Base-by-base conservation (phyloP, 2,113 vertebrate species). In the Myocastor coypus region DNA sequence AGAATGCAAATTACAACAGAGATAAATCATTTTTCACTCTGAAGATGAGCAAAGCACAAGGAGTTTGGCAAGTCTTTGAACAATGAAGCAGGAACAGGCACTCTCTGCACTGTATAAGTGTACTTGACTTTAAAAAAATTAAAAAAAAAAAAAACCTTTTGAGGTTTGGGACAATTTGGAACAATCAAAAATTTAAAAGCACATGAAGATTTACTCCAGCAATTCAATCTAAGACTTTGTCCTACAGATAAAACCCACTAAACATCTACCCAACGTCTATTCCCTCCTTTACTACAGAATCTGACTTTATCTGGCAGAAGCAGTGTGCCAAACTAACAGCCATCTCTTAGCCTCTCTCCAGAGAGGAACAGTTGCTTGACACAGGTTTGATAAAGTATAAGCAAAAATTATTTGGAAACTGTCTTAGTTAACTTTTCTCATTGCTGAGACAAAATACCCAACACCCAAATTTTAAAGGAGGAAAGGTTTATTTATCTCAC, bases 181-280 rank as follows among this genome's bases (percentile, higher is more conserved):
- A 28, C 61, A 95, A 90, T 93, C 52, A 95, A 92, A 94, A 68
- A 64, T 69, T 78, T 55, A 95, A 87, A 84, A 55, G 19, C 37
- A 40, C 64, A 46, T 69, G 16, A 78, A 5, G 32, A 86, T 91
- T 90, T 93, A 83, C 83, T 37, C 40, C n/a, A 96, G 55, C 1
- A 92, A 83, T 89, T 93, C 16, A 32, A 52, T 89, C 42, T 78
- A 32, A 92, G 77, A 93, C 81, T 89, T 55, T 61, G 32, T 86
- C 83, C 34, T 83, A 81, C 80, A 96, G 85, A 90, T 82, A 84
- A 93, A 83, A 89, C 66, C 89, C 63, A 83, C 57, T 68, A 81
- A n/a, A 91, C 46, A 52, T 46, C 75, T 83, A 73, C 34, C 22
- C 37, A 85, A 61, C 24, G 22, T 17, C 64, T 46, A 73, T 92